Evolutionary conservation across 2,113 vertebrate species (phyloP).

Genomic region (Indri indri): DNA sequence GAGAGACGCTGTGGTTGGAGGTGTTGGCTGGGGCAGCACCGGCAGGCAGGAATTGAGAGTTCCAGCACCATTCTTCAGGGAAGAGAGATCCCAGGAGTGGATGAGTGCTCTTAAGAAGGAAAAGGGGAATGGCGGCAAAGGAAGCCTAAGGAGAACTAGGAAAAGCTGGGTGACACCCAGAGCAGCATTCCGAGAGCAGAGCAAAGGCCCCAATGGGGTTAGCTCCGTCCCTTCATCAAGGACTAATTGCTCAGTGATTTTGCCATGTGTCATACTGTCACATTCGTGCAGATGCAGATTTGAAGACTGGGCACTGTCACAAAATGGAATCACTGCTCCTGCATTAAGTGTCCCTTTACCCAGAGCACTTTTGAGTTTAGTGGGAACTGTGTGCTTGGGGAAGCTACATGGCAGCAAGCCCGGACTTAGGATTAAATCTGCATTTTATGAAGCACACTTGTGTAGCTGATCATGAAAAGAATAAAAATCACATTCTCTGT

Average conservation of each 20-base stretch:
- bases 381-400: not conserved
- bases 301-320: not conserved
- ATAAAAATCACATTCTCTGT: constrained; percentile 52
- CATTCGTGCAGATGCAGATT: not conserved
- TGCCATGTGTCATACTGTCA: not conserved
- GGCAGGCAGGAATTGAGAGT: not conserved
- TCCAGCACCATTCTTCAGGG: not conserved
- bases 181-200: not conserved
- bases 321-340: not conserved
- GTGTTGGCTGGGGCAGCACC: not conserved
- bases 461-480: constrained; percentile 26
- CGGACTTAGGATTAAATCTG: not conserved
- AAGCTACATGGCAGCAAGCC: not conserved
- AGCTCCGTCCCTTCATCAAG: not conserved
- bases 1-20: not conserved
- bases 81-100: not conserved
- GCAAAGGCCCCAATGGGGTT: not conserved
- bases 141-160: fast-evolving
- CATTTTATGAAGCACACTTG: constrained; percentile 1
- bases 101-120: not conserved
- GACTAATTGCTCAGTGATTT: not conserved
- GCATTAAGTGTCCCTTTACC: not conserved
- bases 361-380: not conserved
- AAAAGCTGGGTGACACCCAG: not conserved
- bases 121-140: not conserved